Evolutionary conservation across 2,888 invertebrate genomes (phyloP).

Genomic region (Argyra leucocephala): DNA sequence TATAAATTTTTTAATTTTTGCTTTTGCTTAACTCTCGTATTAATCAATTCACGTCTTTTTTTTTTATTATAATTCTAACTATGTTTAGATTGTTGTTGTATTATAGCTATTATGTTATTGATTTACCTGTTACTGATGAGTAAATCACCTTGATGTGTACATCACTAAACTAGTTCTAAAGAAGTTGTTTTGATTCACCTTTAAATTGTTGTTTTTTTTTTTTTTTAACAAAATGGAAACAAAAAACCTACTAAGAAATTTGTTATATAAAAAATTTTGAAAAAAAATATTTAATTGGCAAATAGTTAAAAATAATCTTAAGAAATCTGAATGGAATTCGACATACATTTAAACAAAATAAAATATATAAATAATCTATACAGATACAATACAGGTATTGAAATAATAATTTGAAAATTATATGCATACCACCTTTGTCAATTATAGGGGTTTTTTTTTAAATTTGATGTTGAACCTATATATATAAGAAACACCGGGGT

Average conservation of each 20-base stretch:
- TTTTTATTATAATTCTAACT: neutral
- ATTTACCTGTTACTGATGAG: neutral
- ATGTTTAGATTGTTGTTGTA: no score
- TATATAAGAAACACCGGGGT: no score
- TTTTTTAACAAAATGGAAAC: neutral
- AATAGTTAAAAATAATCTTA: neutral
- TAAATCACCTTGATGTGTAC: neutral
- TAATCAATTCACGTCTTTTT: neutral
- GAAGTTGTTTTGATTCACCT: neutral
- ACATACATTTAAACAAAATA: neutral
- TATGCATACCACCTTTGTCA: no score
- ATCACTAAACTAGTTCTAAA: neutral
- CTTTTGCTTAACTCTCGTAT: neutral
- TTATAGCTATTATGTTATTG: neutral
- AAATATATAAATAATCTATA: no score
- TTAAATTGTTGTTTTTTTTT: no score
- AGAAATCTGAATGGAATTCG: neutral
- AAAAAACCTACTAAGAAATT: neutral
- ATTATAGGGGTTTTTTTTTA: no score
- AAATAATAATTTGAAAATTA: no score
- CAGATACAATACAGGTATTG: no score
- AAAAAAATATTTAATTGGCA: neutral
- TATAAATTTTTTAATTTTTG: neutral
- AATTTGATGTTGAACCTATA: no score
- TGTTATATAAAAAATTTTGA: no score